These are phyloP conservation scores for Melanitta fusca DNA, from an alignment of 2,797 vertebrate genomes.

Conservation along the genomic window DNA sequence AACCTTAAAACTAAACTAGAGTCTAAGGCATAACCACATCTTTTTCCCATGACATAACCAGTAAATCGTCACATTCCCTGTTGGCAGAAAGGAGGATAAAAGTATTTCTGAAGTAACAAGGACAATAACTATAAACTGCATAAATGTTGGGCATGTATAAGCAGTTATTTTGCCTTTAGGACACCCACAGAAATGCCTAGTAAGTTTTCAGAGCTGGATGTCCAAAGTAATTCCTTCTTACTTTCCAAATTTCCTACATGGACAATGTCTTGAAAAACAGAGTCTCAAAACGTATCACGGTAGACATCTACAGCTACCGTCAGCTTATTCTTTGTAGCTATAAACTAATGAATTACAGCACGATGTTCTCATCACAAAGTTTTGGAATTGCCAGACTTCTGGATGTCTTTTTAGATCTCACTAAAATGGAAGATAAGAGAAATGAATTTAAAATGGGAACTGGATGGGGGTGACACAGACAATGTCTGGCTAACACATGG, in stretches of 20 bases:
- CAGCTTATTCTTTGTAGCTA: conserved; percentile 22
- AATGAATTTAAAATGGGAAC: conserved; percentile 58
- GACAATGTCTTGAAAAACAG: background rate
- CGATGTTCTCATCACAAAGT: conserved; percentile 46
- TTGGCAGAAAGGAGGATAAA: background rate
- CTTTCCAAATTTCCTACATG: background rate
- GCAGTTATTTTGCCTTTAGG: background rate
- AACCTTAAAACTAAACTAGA: background rate
- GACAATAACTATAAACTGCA: background rate
- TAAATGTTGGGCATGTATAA: background rate
- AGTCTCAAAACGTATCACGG: background rate
- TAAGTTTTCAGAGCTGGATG: background rate
- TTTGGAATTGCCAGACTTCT: conserved; percentile 50
- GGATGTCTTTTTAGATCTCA: conserved; percentile 58
- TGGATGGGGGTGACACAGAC: background rate
- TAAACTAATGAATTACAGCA: conserved; percentile 43
- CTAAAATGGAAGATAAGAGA: conserved; percentile 66
- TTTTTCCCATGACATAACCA: background rate
- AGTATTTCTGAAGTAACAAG: background rate
- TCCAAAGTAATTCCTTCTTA: background rate
- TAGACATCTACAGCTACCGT: conserved; percentile 9
- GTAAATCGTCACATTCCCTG: background rate
- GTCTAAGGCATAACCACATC: background rate
- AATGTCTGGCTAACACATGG: conserved; percentile 60
- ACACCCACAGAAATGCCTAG: background rate